Conservation (phyloP, 2,888 invertebrate genomes). For the Vanessa cardui region DNA sequence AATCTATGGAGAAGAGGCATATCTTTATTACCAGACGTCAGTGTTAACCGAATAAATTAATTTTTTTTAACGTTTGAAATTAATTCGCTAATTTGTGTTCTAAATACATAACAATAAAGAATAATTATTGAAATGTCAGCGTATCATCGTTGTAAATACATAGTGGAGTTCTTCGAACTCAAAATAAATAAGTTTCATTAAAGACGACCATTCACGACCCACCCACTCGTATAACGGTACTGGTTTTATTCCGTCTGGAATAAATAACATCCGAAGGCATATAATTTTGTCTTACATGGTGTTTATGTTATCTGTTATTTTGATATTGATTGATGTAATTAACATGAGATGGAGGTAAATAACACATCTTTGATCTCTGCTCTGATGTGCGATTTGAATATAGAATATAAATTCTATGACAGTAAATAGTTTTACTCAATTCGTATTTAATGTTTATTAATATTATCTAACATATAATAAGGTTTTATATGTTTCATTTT, state of each 20-base stretch:
- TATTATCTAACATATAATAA: no score
- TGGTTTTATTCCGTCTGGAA: conserved; percentile 43
- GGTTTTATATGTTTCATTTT: no score
- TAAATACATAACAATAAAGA: conserved; percentile 20
- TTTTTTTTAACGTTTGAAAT: conserved; percentile 10
- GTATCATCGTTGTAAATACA: conserved; percentile 33
- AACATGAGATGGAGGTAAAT: conserved; percentile 12
- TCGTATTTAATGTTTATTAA: neutral
- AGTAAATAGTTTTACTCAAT: neutral
- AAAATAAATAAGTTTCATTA: conserved; percentile 48
- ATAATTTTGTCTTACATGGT: conserved; percentile 31
- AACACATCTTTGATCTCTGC: neutral
- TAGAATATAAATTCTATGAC: neutral
- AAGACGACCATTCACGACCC: conserved; percentile 50
- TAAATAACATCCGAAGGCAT: conserved; percentile 25
- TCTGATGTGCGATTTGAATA: neutral
- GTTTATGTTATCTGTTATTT: conserved; percentile 22
- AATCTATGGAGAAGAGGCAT: conserved; percentile 36
- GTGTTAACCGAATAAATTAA: conserved; percentile 14
- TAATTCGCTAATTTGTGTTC: conserved; percentile 21
- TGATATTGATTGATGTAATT: conserved; percentile 15
- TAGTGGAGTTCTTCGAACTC: conserved; percentile 47
- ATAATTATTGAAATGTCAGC: conserved; percentile 30
- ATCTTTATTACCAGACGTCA: conserved; percentile 40
- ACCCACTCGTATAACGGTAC: conserved; percentile 54